These are phyloP conservation scores for Macrobrachium rosenbergii DNA, from an alignment of 1,140 invertebrate genomes.

Conservation along the genomic window DNA sequence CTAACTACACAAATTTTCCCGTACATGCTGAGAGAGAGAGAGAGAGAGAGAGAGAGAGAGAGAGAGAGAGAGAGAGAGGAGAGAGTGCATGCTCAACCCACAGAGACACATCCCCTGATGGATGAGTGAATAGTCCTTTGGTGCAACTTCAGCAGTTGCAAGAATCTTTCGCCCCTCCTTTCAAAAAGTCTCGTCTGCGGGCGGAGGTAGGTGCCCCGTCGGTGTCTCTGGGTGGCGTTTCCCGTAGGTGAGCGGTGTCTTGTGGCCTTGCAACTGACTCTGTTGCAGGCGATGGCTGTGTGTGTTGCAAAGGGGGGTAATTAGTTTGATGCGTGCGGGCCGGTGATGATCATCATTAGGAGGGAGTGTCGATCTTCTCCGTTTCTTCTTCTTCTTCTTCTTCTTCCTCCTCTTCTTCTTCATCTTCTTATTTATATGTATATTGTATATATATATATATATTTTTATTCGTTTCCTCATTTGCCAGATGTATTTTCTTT, in stretches of 20 bases:
- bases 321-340: constrained; percentile 61
- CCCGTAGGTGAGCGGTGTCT: constrained; percentile 40
- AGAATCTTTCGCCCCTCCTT: constrained; percentile 35
- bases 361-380: constrained; percentile 58
- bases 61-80: neutral
- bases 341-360: constrained; percentile 57
- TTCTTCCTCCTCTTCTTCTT: neutral
- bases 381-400: neutral
- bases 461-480: too few species aligned
- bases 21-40: too few species aligned
- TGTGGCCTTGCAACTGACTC: constrained; percentile 9
- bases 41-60: neutral
- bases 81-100: constrained; percentile 54
- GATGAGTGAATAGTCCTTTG: constrained; percentile 55
- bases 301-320: constrained; percentile 40
- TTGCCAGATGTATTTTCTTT: too few species aligned
- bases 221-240: neutral
- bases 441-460: neutral
- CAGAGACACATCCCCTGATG: constrained; percentile 63
- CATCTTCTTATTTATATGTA: neutral
- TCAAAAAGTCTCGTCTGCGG: constrained; percentile 36
- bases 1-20: neutral
- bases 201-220: neutral
- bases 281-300: neutral
- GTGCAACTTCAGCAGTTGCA: constrained; percentile 40